Evolutionary conservation across 2,113 vertebrate genomes (phyloP).

Genomic region (Gopherus evgoodei): DNA sequence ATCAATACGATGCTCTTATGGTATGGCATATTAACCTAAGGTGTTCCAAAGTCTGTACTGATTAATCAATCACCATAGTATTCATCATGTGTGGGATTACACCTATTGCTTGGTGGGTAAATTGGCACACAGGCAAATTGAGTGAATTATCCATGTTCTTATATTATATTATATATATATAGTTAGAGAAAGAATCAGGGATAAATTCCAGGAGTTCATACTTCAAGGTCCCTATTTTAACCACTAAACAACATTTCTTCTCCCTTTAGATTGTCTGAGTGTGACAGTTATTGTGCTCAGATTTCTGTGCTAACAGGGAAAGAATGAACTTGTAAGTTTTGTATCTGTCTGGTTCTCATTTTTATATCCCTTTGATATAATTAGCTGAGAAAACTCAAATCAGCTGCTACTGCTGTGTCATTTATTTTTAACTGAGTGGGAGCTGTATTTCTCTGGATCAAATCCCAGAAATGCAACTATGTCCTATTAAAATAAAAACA

Average conservation of each 20-base stretch:
- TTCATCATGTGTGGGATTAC: not conserved
- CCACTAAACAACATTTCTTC: not conserved
- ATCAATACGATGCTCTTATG: not conserved
- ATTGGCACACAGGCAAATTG: not conserved
- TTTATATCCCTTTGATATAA: not conserved
- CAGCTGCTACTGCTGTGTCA: not conserved
- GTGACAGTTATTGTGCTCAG: not conserved
- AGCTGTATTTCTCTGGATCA: not conserved
- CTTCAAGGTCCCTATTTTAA: not conserved
- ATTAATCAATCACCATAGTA: not conserved
- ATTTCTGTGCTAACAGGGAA: not conserved
- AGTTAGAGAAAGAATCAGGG: not conserved
- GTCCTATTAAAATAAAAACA: not conserved
- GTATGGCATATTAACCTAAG: not conserved
- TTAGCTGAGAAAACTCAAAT: not conserved
- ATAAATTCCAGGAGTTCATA: not conserved
- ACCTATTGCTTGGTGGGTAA: not conserved
- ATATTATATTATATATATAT: too few species aligned
- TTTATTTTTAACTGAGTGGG: not conserved
- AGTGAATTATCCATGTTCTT: not conserved
- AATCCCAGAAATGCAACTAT: not conserved
- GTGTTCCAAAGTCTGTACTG: not conserved
- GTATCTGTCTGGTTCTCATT: not conserved
- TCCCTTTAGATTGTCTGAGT: not conserved
- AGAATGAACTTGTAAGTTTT: not conserved